These are phyloP conservation scores for Montipora foliosa DNA, from an alignment of 64 coral and sea anemone species.

Conservation along the genomic window DNA sequence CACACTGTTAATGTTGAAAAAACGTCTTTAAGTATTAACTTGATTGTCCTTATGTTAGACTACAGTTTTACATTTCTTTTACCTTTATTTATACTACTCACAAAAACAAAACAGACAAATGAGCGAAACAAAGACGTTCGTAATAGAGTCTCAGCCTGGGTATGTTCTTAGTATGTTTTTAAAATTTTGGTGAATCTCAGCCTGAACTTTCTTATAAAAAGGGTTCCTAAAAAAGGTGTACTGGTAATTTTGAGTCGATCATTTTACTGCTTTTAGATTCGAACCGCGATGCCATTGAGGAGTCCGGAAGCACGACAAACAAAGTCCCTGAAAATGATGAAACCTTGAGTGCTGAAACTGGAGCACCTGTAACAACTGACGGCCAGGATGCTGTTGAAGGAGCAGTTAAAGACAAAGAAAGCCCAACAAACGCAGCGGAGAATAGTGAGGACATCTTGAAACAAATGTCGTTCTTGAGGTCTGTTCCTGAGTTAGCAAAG, in stretches of 20 bases:
- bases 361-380: constrained; percentile 39
- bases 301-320: not conserved
- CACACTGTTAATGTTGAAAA: too few species aligned
- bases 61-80: too few species aligned
- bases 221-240: too few species aligned
- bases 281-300: constrained; percentile 55
- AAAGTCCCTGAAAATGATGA: constrained; percentile 22
- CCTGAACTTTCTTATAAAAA: too few species aligned
- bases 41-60: too few species aligned
- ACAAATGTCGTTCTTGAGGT: not conserved
- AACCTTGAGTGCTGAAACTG: constrained; percentile 15
- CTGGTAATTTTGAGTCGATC: not conserved
- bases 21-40: too few species aligned
- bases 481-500: not conserved
- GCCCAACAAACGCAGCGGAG: constrained; percentile 39
- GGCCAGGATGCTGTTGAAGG: constrained; percentile 27
- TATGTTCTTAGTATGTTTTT: too few species aligned
- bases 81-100: too few species aligned
- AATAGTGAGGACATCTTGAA: constrained; percentile 51
- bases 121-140: too few species aligned
- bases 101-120: too few species aligned
- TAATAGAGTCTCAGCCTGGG: too few species aligned
- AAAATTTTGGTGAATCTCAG: too few species aligned
- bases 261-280: not conserved
- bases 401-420: constrained; percentile 38